phyloP scores from a whole-genome alignment of 2,888 invertebrate genomes.

The Agrenia bidenticulata region DNA sequence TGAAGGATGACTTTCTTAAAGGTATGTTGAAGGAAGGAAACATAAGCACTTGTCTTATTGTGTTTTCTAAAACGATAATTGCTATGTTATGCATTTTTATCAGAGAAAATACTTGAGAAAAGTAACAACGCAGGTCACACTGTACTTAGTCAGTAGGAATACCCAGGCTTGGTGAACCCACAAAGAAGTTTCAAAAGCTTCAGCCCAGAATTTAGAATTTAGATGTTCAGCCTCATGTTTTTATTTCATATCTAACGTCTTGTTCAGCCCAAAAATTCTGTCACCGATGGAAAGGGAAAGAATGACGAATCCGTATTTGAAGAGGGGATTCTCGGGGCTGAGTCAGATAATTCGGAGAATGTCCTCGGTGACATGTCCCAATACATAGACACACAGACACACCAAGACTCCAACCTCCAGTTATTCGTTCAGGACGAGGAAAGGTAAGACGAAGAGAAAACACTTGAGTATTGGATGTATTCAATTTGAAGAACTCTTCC shows the following conservation, averaged over 20 bases:
- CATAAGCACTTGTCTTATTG: too few relatives aligned
- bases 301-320: slow-evolving; percentile 46
- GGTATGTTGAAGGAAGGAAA: not conserved
- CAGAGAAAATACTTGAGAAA: too few relatives aligned
- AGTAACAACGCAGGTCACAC: too few relatives aligned
- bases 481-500: slow-evolving; percentile 51
- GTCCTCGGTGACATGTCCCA: slow-evolving; percentile 39
- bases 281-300: slow-evolving; percentile 30
- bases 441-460: slow-evolving; percentile 51
- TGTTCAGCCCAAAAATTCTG: too few relatives aligned
- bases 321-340: slow-evolving; percentile 30
- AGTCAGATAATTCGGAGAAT: slow-evolving; percentile 44
- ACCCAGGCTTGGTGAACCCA: too few relatives aligned
- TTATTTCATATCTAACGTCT: too few relatives aligned
- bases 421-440: slow-evolving; percentile 16
- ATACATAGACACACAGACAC: not conserved
- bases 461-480: slow-evolving; percentile 51
- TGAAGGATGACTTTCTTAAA: slow-evolving; percentile 2
- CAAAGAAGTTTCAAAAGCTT: too few relatives aligned
- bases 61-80: too few relatives aligned
- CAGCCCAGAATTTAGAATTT: too few relatives aligned
- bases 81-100: too few relatives aligned
- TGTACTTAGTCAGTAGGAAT: too few relatives aligned
- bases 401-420: not conserved
- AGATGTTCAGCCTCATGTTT: too few relatives aligned